Evolutionary conservation across 1,140 invertebrate genomes (phyloP).

Genomic region (Procambarus virginalis): DNA sequence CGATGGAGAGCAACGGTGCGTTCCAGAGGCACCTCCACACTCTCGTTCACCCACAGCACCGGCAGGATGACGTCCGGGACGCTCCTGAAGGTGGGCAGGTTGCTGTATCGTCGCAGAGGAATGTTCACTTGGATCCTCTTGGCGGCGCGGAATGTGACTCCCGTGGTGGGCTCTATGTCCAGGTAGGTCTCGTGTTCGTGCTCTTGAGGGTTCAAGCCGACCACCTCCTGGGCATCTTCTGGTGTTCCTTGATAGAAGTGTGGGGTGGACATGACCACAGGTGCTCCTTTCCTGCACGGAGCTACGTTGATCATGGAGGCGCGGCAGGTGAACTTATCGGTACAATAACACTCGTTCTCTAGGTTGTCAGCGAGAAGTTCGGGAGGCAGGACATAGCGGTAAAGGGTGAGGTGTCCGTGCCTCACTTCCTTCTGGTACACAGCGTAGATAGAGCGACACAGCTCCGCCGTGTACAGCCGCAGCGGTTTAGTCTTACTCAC

Average conservation of each 20-base stretch:
- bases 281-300: slow-evolving; percentile 69
- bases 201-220: slow-evolving; percentile 81
- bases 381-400: slow-evolving; percentile 63
- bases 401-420: slow-evolving; percentile 57
- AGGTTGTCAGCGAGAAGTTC: slow-evolving; percentile 61
- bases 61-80: slow-evolving; percentile 62
- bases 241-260: slow-evolving; percentile 88
- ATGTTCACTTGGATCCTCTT: slow-evolving; percentile 70
- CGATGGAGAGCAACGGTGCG: slow-evolving; percentile 52
- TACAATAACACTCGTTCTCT: slow-evolving; percentile 70
- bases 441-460: slow-evolving; percentile 70
- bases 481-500: slow-evolving; percentile 53
- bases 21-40: slow-evolving; percentile 59
- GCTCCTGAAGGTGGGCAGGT: slow-evolving; percentile 40
- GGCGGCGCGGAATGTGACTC: slow-evolving; percentile 64
- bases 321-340: slow-evolving; percentile 64
- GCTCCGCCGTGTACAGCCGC: slow-evolving; percentile 65
- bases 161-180: slow-evolving; percentile 80
- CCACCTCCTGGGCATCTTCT: slow-evolving; percentile 80
- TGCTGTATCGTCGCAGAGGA: slow-evolving; percentile 44
- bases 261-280: slow-evolving; percentile 79
- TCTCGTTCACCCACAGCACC: slow-evolving; percentile 68
- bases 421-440: slow-evolving; percentile 63
- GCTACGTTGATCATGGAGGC: slow-evolving; percentile 69
- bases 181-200: slow-evolving; percentile 83